Evolutionary conservation across 2,113 vertebrate species (phyloP), one percentile per base, ranked within the genome.

Genomic region (Periophthalmodon schlosseri): DNA sequence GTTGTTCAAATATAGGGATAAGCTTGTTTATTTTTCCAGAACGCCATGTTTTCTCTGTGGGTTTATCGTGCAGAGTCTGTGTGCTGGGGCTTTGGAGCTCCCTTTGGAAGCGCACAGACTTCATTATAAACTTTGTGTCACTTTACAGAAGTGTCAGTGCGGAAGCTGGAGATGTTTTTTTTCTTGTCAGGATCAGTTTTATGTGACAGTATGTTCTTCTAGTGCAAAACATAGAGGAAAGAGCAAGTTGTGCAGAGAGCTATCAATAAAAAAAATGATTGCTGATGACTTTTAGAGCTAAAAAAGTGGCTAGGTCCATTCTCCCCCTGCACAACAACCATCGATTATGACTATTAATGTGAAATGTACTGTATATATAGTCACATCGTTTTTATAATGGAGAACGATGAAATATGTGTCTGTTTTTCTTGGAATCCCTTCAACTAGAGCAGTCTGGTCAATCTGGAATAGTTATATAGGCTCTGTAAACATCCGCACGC

Each of bases 381-480:
- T 60, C 20, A n/a, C 18, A 11, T 8, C 4, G 49, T 33, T 63
- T 20, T 34, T 20, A 60, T 60, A 60, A 60, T 34, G 16, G 15
- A 34, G 2, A 20, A 63, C 3, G 15, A 28, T 81, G 88, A 84
- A 89, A 88, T 83, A 28, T 60, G 8, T 14, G 28, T 15, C 23
- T 9, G 8, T 44, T 54, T n/a, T 28, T 60, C 57, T 60, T 60
- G 57, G 23, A 60, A 28, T 11, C 12, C 1, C 87, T 84, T 76
- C 75, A 90, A 87, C 77, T 84, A 88, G 85, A 88, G 84, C 76
- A 90, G 88, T 90, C 87, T 83, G 75, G 75, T 87, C 77, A 80
- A 86, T 81, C 86, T 70, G 60, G 86, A 91, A 80, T 75, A 86
- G 82, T 77, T 76, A 84, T 85, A 86, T 28, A 1, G 28, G 3